A percentile compares a stretch with the other conserved stretches of the same genome.
Conservation (phyloP, 2,113 vertebrate species). For the Pristiophorus japonicus region DNA sequence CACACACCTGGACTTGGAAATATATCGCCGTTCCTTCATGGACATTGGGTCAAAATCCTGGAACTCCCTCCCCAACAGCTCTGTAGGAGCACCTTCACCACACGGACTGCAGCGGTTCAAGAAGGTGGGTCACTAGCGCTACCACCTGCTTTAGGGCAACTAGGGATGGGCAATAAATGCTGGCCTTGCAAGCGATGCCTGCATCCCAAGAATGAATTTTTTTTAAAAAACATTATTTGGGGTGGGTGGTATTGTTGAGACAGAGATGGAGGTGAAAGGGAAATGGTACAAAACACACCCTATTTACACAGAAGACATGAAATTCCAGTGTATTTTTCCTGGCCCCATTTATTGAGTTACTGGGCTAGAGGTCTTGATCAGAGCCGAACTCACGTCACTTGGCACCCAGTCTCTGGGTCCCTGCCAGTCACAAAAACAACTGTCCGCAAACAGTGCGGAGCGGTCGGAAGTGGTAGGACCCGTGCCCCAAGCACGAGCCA, state of each 20-base stretch:
- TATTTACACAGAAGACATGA: not conserved
- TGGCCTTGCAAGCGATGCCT: not conserved
- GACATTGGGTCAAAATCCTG: not conserved
- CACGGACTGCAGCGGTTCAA: not conserved
- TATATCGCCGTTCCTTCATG: not conserved
- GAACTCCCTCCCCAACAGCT: not conserved
- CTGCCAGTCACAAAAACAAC: not conserved
- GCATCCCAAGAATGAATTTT: not conserved
- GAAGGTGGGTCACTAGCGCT: not conserved
- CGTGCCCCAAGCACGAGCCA: not conserved
- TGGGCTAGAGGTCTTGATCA: not conserved
- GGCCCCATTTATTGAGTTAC: not conserved
- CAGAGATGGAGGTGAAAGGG: not conserved
- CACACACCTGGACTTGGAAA: not conserved
- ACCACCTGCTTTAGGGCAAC: not conserved
- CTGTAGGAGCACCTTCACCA: not conserved
- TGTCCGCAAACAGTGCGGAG: not conserved
- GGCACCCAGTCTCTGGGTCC: not conserved
- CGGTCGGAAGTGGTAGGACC: not conserved
- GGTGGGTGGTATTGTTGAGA: not conserved
- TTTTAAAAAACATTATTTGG: not conserved
- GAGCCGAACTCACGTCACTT: not conserved
- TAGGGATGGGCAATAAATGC: not conserved
- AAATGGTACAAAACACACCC: not conserved
- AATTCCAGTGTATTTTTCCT: not conserved